These are phyloP conservation scores for Acleris literana DNA, from an alignment of 2,888 invertebrate species.

Conservation along the genomic window DNA sequence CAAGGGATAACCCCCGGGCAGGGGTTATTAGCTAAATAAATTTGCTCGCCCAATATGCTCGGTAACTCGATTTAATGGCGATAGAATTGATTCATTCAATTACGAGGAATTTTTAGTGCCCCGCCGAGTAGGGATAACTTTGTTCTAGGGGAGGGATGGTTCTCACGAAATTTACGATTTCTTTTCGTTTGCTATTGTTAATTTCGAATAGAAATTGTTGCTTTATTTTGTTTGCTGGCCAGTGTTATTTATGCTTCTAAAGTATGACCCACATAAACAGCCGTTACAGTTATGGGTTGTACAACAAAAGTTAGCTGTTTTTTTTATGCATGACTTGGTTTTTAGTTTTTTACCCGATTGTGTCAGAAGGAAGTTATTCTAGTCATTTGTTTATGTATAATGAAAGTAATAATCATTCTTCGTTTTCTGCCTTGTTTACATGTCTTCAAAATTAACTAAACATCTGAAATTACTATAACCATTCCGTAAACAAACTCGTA, in stretches of 20 bases:
- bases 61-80: slow-evolving; percentile 83
- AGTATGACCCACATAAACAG: neutral
- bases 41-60: slow-evolving; percentile 83
- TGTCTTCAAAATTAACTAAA: no score
- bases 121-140: slow-evolving; percentile 75
- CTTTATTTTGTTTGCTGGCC: neutral
- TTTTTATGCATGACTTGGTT: no score
- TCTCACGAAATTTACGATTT: slow-evolving; percentile 65
- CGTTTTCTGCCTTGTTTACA: no score
- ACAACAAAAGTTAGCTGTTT: no score
- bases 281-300: neutral
- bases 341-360: no score
- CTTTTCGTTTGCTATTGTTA: slow-evolving; percentile 16
- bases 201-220: neutral
- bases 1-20: slow-evolving; percentile 38
- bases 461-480: neutral
- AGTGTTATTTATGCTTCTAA: neutral
- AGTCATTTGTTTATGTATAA: no score
- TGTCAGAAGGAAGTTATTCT: no score
- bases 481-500: neutral
- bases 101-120: slow-evolving; percentile 83
- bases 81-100: slow-evolving; percentile 84
- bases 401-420: no score
- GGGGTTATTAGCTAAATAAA: slow-evolving; percentile 83
- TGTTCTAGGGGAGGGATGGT: slow-evolving; percentile 79